Evolutionary conservation across 2,113 vertebrate species (phyloP), one percentile per base, ranked within the genome.

Genomic region (Plecturocebus donacophilus): DNA sequence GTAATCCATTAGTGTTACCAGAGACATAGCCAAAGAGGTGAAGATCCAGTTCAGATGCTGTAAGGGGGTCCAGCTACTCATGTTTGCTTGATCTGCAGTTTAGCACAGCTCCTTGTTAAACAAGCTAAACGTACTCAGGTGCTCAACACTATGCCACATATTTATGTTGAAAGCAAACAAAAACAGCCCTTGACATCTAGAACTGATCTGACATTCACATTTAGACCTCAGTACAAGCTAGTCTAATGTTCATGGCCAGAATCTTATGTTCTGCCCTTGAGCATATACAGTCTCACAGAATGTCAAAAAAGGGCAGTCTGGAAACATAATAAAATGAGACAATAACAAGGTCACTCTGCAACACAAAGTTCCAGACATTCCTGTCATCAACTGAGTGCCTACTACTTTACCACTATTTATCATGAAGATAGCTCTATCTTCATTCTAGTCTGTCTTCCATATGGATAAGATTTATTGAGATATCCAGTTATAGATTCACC

Each of bases 201-300:
- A 79, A 54, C 27, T 6, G 40, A 91, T 49, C 40, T 64, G 73
- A 71, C 30, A 19, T 73, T 52, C 32, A 54, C 49, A 17, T 4
- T 47, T 64, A 81, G 32, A 23, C 8, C 17, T 40, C 21, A 27
- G 3, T 14, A 42, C 6, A 52, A 75, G 66, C 27, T 49, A 20
- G 8, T 42, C 42, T 73, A 20, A 21, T 40, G 17, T 19, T n/a
- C 23, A n/a, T 9, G 30, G 66, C 11, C 45, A 73, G n/a, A 86
- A 9, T 14, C 17, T 40, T 23, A 1, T 8, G 40, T 58, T 54
- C 66, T 38, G 17, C 81, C 35, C 6, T 52, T 32, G 19, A 19
- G 45, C 5, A 2, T 35, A 21, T 40, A 23, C 1, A 1, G 0
- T 38, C 21, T 52, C 23, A 45, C n/a, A 47, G 32, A 79, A 35